Conservation (phyloP, 2,797 vertebrate genomes). For the Anniella stebbinsi region DNA sequence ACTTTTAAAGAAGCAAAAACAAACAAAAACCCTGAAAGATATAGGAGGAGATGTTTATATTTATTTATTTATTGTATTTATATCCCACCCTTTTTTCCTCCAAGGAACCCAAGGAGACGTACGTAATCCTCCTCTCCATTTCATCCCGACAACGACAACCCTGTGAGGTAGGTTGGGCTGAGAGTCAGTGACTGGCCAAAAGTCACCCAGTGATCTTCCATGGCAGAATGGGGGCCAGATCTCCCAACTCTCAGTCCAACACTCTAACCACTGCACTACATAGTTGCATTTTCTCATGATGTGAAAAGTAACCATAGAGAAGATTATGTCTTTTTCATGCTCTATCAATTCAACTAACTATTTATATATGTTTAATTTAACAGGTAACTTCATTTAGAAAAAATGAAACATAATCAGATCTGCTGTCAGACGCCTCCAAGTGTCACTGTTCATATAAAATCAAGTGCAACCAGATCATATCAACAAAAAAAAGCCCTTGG, state of each 20-base stretch:
- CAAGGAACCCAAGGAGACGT: too few relatives aligned
- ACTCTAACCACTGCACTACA: too few relatives aligned
- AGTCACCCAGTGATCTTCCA: too few relatives aligned
- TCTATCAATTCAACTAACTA: slow-evolving; percentile 48
- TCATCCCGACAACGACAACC: too few relatives aligned
- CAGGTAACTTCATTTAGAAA: slow-evolving; percentile 69
- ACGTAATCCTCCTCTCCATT: too few relatives aligned
- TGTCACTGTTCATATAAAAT: slow-evolving; percentile 81
- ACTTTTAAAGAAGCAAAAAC: not conserved
- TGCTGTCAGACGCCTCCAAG: slow-evolving; percentile 83
- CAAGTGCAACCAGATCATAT: slow-evolving; percentile 74
- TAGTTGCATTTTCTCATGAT: not conserved
- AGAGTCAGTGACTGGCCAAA: too few relatives aligned
- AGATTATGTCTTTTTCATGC: not conserved
- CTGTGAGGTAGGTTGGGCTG: too few relatives aligned
- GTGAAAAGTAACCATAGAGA: not conserved
- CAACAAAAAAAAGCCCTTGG: slow-evolving; percentile 78
- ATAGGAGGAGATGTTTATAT: not conserved
- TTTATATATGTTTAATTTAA: slow-evolving; percentile 68
- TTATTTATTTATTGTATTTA: too few relatives aligned
- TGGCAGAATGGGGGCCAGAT: too few relatives aligned
- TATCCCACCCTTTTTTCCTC: too few relatives aligned
- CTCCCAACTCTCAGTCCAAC: too few relatives aligned
- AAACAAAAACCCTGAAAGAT: not conserved
- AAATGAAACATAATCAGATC: slow-evolving; percentile 82